Evolutionary conservation across 2,888 invertebrate species (phyloP), one percentile per base, ranked within the genome.

Genomic region (Tinea pellionella): DNA sequence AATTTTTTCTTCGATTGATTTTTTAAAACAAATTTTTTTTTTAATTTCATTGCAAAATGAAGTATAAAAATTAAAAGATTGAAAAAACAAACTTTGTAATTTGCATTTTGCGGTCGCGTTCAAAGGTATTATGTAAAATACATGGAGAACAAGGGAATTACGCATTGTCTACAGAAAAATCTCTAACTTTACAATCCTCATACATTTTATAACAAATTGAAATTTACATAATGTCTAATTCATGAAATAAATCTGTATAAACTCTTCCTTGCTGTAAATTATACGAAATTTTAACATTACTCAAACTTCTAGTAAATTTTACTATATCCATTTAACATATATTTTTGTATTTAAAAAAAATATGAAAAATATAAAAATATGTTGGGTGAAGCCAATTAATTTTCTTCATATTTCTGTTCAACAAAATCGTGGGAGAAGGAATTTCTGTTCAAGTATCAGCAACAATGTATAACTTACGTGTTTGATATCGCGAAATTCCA

Each of bases 241-340:
- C 53, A 53, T 53, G 24, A 24, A 9, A 53, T 53, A 24, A 53
- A 53, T 53, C 24, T 53, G 24, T 53, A 24, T 53, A 53, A 53
- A 53, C 53, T 9, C 18, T 12, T 53, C 9, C 15, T 47, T 9
- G n/a, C 9, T 2, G n/a, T 37, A 37, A 37, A 6, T 37, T 37
- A 37, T 9, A n/a, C 37, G 24, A 2, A 24, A 6, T 37, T 37
- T 37, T n/a, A 37, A n/a, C n/a, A 37, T 37, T 37, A 37, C 37
- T 37, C 24, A 24, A 24, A 24, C 24, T 24, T 24, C 24, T 3
- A 24, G 24, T 24, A 24, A 24, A 3, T 24, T 24, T 24, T 6
- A 6, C 6, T 24, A 24, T 24, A 24, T 24, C 3, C 24, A 24
- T 24, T 24, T n/a, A n/a, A n/a, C n/a, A n/a, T n/a, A n/a, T n/a